Evolutionary conservation across 1,140 invertebrate species (phyloP).

Genomic region (Hypsibius dujardini): DNA sequence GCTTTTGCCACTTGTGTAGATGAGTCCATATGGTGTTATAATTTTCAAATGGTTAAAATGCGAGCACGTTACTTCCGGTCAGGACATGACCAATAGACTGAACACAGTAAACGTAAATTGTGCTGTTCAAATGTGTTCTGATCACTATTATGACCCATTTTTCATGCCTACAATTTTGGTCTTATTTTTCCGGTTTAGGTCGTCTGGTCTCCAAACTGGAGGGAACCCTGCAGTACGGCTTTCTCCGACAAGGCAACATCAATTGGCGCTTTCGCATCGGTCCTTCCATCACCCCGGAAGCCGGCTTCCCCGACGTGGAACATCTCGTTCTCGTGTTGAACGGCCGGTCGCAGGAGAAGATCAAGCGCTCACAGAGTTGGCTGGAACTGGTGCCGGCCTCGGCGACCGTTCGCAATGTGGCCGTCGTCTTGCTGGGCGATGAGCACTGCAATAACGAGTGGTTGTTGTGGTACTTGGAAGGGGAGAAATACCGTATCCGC

Average conservation of each 20-base stretch:
- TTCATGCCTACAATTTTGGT: constrained; percentile 2
- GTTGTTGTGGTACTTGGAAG: constrained; percentile 35
- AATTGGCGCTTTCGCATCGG: constrained; percentile 36
- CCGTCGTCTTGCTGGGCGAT: constrained; percentile 39
- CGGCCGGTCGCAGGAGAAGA: constrained; percentile 37
- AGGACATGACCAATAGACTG: no score
- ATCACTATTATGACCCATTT: constrained; percentile 33
- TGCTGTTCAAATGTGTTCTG: constrained; percentile 25
- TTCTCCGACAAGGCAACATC: not conserved
- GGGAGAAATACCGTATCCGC: constrained; percentile 31
- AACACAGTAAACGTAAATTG: no score
- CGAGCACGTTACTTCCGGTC: no score
- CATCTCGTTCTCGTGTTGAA: constrained; percentile 40
- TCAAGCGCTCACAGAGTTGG: constrained; percentile 36
- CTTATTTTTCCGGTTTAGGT: constrained; percentile 15
- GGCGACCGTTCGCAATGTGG: constrained; percentile 31
- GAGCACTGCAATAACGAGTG: constrained; percentile 41
- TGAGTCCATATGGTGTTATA: no score
- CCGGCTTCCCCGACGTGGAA: constrained; percentile 33
- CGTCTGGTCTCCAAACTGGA: constrained; percentile 19
- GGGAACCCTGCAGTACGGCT: not conserved
- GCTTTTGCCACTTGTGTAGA: no score
- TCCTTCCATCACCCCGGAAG: constrained; percentile 25
- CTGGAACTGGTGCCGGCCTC: constrained; percentile 34
- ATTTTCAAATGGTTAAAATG: no score